Conservation (phyloP, 2,888 invertebrate species). For the Coenonympha glycerion region DNA sequence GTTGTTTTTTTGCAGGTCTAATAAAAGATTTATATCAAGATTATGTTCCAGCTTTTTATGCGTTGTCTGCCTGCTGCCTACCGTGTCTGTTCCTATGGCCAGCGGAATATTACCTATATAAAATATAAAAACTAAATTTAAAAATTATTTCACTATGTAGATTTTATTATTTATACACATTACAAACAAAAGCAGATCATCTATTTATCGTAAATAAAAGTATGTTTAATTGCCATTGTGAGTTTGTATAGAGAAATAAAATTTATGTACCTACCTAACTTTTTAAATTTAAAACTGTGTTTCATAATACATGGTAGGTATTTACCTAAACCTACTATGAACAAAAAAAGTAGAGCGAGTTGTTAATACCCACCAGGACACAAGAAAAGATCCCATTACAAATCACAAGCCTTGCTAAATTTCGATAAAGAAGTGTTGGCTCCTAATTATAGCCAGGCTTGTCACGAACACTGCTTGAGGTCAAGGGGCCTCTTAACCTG, state of each 20-base stretch:
- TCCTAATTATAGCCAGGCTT: slow-evolving; percentile 22
- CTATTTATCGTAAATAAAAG: too few relatives aligned
- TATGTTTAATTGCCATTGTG: too few relatives aligned
- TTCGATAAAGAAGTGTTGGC: slow-evolving; percentile 17
- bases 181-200: too few relatives aligned
- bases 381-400: background rate
- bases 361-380: background rate
- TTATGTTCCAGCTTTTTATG: slow-evolving; percentile 60
- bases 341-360: background rate
- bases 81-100: slow-evolving; percentile 62
- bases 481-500: slow-evolving; percentile 15
- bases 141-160: background rate
- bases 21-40: slow-evolving; percentile 55
- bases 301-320: too few relatives aligned
- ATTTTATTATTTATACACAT: too few relatives aligned
- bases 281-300: too few relatives aligned
- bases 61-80: slow-evolving; percentile 49
- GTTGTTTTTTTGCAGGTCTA: slow-evolving; percentile 50
- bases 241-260: too few relatives aligned
- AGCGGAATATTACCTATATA: slow-evolving; percentile 48
- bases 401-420: slow-evolving; percentile 7
- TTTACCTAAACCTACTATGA: background rate
- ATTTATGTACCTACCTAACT: too few relatives aligned
- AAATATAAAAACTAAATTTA: background rate
- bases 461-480: slow-evolving; percentile 14